Conservation (phyloP, 2,888 invertebrate genomes). For the Aromia moschata region DNA sequence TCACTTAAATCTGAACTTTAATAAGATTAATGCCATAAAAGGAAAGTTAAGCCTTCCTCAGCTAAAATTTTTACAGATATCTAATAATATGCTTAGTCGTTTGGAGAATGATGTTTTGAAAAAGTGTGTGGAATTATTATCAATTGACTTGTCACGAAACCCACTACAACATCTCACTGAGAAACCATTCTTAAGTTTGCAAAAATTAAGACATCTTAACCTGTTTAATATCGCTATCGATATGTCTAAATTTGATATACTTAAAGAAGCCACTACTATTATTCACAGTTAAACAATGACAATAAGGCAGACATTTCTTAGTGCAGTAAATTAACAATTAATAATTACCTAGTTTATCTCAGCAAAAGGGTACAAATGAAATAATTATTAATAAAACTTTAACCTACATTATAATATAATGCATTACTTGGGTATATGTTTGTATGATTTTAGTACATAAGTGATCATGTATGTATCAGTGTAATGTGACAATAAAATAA, state of each 20-base stretch:
- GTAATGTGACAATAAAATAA: too few relatives aligned
- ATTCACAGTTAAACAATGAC: slow-evolving; percentile 13
- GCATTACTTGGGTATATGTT: too few relatives aligned
- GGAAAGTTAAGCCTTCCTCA: slow-evolving; percentile 2
- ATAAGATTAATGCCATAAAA: slow-evolving; percentile 1
- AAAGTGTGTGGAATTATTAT: slow-evolving; percentile 5
- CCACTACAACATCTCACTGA: slow-evolving; percentile 13
- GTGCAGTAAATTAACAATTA: too few relatives aligned
- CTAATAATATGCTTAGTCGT: slow-evolving; percentile 2
- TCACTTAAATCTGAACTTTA: slow-evolving; percentile 16
- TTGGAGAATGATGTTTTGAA: slow-evolving; percentile 4
- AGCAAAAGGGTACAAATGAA: too few relatives aligned
- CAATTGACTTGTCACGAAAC: slow-evolving; percentile 19
- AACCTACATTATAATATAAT: too few relatives aligned
- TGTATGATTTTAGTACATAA: too few relatives aligned
- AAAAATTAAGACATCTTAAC: slow-evolving; percentile 16
- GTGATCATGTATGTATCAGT: too few relatives aligned
- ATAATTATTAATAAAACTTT: too few relatives aligned
- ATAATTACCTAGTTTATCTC: too few relatives aligned
- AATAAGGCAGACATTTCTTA: too few relatives aligned
- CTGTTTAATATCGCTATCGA: slow-evolving; percentile 8
- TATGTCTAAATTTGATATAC: not conserved
- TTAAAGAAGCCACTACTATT: slow-evolving; percentile 2
- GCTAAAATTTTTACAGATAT: slow-evolving; percentile 16
- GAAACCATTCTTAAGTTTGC: slow-evolving; percentile 12